Base-by-base conservation (phyloP, 2,888 invertebrate genomes). In the Hypena proboscidalis region DNA sequence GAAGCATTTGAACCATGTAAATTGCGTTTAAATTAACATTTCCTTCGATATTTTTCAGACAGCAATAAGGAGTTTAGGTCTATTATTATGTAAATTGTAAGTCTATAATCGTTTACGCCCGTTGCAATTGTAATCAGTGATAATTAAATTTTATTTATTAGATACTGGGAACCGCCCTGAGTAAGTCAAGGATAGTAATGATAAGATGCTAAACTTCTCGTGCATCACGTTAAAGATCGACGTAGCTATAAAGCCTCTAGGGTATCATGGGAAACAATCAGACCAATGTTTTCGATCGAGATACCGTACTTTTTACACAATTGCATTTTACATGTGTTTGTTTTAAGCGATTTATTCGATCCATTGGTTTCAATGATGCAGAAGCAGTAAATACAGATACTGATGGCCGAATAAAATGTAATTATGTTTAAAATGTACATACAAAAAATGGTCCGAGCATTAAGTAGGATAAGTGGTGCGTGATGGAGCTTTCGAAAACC, bases 131-230 rank as follows among this genome's bases (percentile, higher is more conserved):
- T 70, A 67, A 74, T 71, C 65, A 69, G 65, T 58, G 60, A 50
- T 70, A 75, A 78, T 79, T 79, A 72, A 66, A 63, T 62, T 61
- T 50, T 66, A 58, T 60, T 74, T 43, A 53, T 53, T 34, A 53
- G 51, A 27, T 70, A 70, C 70, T 76, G 73, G 74, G 77, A 79
- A 82, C 71, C 74, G 70, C 75, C 77, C 67, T 67, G 67, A 84
- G 78, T 84, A 74, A 85, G 85, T 79, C 84, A 86, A 86, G 86
- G 85, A 62, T 64, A 29, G 37, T 44, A 23, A 56, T 69, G 66
- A 62, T 74, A 69, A 75, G 75, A 82, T 79, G 79, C 62, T 68
- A 72, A 79, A 62, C 64, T 58, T 68, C 74, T 82, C 83, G 80
- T 85, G 85, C 77, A 67, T 76, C 83, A 85, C 78, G 81, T 72